Evolutionary conservation across 1,140 invertebrate species (phyloP).

Genomic region (Teleopsis dalmanni): DNA sequence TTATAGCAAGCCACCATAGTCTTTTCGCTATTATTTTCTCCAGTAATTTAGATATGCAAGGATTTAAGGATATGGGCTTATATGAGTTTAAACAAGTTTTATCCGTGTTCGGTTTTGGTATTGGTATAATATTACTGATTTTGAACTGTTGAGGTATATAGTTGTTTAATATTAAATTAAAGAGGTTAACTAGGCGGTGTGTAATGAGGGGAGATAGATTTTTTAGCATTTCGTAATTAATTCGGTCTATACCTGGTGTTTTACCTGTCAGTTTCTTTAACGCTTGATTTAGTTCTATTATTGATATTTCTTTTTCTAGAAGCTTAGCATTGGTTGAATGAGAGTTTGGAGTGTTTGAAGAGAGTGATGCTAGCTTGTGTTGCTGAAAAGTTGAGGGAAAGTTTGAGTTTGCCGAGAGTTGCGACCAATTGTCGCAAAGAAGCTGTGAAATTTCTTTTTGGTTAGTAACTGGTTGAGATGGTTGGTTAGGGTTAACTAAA

Average conservation of each 20-base stretch:
- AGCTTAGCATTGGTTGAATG: no score
- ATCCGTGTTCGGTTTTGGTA: constrained; percentile 5
- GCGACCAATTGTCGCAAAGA: no score
- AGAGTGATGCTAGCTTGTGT: no score
- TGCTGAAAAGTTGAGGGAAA: no score
- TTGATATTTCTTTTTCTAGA: constrained; percentile 9
- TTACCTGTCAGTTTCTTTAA: constrained; percentile 15
- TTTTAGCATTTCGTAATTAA: constrained; percentile 12
- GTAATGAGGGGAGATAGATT: constrained; percentile 6
- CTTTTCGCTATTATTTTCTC: constrained; percentile 11
- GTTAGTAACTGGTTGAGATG: no score
- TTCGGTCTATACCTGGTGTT: constrained; percentile 12
- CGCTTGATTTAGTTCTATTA: constrained; percentile 12
- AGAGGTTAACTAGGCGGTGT: constrained; percentile 11
- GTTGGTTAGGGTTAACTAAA: no score
- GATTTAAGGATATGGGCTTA: constrained; percentile 12
- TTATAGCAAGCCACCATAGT: constrained; percentile 11
- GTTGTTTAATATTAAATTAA: constrained; percentile 6
- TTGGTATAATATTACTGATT: constrained; percentile 2
- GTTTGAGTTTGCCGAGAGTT: no score
- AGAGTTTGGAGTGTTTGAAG: no score
- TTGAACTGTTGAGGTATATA: constrained; percentile 7
- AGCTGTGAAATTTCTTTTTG: no score
- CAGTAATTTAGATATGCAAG: constrained; percentile 5
- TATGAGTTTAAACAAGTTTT: background rate